Conservation (phyloP, 2,113 vertebrate genomes). For the Ammospiza nelsoni region DNA sequence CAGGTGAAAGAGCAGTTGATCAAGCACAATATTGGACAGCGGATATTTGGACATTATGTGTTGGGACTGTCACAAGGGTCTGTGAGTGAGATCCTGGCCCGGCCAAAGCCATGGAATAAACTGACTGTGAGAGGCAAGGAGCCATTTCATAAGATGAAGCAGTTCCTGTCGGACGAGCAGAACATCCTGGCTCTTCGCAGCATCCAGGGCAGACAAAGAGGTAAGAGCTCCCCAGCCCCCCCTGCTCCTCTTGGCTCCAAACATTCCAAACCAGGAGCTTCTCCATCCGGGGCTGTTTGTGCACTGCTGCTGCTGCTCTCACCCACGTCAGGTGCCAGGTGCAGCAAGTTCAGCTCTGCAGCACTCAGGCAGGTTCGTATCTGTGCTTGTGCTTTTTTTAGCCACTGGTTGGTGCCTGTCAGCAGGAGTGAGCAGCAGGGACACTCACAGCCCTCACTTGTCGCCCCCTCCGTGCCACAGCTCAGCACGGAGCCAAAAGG, state of each 20-base stretch:
- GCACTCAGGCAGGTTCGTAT: not conserved
- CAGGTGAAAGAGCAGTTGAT: slow-evolving; percentile 98
- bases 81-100: slow-evolving; percentile 95
- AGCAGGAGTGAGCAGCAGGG: not conserved
- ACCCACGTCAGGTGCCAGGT: not conserved
- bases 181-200: slow-evolving; percentile 95
- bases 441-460: not conserved
- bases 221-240: slow-evolving; percentile 74
- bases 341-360: not conserved
- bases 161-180: slow-evolving; percentile 96
- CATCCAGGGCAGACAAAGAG: slow-evolving; percentile 96
- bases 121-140: slow-evolving; percentile 95
- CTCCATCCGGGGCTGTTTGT: rapidly evolving
- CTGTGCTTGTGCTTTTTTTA: not conserved
- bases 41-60: slow-evolving; percentile 96
- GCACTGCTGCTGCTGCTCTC: not conserved
- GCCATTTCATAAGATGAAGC: slow-evolving; percentile 98
- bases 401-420: not conserved
- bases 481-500: not conserved
- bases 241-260: not conserved
- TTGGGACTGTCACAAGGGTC: slow-evolving; percentile 96
- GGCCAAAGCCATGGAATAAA: slow-evolving; percentile 98
- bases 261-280: not conserved
- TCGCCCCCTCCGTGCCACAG: not conserved
- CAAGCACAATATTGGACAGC: slow-evolving; percentile 98